Evolutionary conservation across 2,113 vertebrate genomes (phyloP).

Genomic region (Furnarius figulus): DNA sequence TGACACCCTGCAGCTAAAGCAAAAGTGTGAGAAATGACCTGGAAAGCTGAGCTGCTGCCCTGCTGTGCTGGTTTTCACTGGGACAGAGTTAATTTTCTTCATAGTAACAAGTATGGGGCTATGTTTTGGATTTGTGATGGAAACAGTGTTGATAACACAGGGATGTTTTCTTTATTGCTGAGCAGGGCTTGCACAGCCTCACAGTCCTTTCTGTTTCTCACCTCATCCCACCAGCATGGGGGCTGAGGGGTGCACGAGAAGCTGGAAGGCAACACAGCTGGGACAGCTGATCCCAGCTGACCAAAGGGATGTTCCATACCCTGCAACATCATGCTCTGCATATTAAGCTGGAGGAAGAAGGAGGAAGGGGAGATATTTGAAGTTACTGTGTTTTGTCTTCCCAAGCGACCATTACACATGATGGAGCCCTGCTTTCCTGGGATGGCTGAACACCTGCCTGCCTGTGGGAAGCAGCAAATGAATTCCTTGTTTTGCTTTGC

Average conservation of each 20-base stretch:
- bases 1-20: not conserved
- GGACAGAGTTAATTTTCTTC: not conserved
- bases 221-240: not conserved
- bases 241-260: not conserved
- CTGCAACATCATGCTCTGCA: not conserved
- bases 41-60: not conserved
- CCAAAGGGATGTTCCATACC: not conserved
- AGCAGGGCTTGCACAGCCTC: not conserved
- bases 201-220: not conserved
- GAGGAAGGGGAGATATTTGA: not conserved
- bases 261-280: not conserved
- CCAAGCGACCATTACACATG: accelerated
- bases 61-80: not conserved
- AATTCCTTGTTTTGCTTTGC: not conserved
- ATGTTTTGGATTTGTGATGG: not conserved
- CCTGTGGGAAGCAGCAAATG: not conserved
- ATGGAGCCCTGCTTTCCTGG: not conserved
- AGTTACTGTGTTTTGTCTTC: not conserved
- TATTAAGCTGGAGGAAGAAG: not conserved
- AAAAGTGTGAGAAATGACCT: not conserved
- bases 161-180: not conserved
- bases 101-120: not conserved
- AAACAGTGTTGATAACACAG: not conserved
- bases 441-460: not conserved
- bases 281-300: not conserved